Evolutionary conservation across 2,888 invertebrate species (phyloP), one percentile per base, ranked within the genome.

Genomic region (Ormyrus labotus): DNA sequence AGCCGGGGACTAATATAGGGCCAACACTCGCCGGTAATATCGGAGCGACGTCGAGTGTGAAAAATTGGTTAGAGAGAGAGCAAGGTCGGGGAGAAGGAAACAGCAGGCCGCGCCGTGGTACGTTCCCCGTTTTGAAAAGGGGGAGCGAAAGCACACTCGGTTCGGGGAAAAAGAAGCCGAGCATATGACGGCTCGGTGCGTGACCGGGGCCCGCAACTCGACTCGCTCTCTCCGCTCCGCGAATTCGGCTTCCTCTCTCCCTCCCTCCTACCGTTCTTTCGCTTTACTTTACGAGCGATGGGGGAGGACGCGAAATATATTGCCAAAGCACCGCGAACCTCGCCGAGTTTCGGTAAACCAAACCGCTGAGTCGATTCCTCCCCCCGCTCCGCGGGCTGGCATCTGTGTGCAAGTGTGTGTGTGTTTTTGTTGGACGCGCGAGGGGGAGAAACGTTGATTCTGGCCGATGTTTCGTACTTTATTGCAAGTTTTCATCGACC

Each of bases 281-380:
- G 34, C 45, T 45, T 53, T 71, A 60, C 70, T 58, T 71, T 71
- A 71, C 70, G 70, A 71, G 68, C 68, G 68, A 6, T 13, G 34
- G 19, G 47, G 69, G 48, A 57, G 8, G 60, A 50, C 61, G 72
- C 53, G 53, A 53, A 53, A 70, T 55, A 55, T 68, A 57, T 55
- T 45, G 53, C 50, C 34, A 34, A 34, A 34, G 34, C 34, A 34
- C 34, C 34, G 34, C 34, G 34, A 34, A 34, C 34, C 47, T 45
- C 13, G 45, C 47, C 51, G 9, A 7, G 11, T 51, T 55, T 55
- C 55, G 13, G 55, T 11, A 0, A n/a, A 51, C 11, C 68, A 55
- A 34, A 34, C 34, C 34, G 34, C 34, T 34, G 34, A 34, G 34
- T 34, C 34, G 34, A 34, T 34, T 34, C 34, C 34, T 34, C 0